A percentile compares a stretch with the other conserved stretches of the same genome.
These are phyloP conservation scores for Gobio occitaniae DNA, from an alignment of 2,797 vertebrate species.

Conservation along the genomic window DNA sequence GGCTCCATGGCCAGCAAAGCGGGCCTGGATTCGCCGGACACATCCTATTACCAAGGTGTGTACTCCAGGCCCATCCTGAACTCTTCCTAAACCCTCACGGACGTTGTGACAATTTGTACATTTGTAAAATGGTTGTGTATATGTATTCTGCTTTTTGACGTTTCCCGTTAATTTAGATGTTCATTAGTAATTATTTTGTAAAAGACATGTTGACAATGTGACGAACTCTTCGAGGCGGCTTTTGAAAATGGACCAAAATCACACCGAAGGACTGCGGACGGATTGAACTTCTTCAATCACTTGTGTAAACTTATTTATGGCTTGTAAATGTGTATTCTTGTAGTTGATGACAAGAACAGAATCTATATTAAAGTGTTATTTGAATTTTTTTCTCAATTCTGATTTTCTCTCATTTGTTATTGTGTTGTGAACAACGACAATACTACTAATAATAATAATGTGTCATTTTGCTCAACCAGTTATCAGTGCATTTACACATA, in stretches of 20 bases:
- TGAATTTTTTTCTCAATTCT: conserved; percentile 79
- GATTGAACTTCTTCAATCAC: conserved; percentile 87
- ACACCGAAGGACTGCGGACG: conserved; percentile 83
- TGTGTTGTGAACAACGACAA: conserved; percentile 28
- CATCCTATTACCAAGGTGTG: conserved; percentile 96
- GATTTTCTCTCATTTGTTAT: conserved; percentile 15
- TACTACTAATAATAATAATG: neutral
- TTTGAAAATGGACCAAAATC: conserved; percentile 78
- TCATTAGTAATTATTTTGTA: conserved; percentile 84
- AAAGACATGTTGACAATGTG: conserved; percentile 71
- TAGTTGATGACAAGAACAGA: conserved; percentile 86
- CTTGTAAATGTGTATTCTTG: conserved; percentile 97
- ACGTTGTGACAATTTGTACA: conserved; percentile 80
- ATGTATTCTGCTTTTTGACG: conserved; percentile 82
- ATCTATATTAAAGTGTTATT: conserved; percentile 98
- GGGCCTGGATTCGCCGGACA: conserved; percentile 91
- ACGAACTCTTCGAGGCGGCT: conserved; percentile 70
- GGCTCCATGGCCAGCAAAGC: conserved; percentile 93
- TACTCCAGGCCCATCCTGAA: conserved; percentile 99
- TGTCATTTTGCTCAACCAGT: neutral
- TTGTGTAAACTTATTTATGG: conserved; percentile 99
- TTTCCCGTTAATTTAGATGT: conserved; percentile 83
- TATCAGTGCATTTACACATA: neutral
- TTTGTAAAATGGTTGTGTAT: conserved; percentile 86
- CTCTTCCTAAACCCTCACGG: conserved; percentile 86